Evolutionary conservation across 2,113 vertebrate genomes (phyloP).

Genomic region (Tyto alba): DNA sequence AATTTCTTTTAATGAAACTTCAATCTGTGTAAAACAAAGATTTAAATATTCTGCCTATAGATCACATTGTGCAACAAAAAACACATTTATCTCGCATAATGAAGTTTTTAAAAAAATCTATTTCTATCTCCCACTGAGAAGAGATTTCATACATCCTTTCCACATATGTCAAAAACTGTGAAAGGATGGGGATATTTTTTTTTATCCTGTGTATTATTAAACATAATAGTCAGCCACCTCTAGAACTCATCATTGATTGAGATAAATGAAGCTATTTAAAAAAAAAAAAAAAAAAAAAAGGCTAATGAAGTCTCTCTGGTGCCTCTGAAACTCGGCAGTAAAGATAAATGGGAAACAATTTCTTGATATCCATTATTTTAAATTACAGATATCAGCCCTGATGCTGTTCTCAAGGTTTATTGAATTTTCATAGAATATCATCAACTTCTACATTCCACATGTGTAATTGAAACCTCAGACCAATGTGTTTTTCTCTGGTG

Average conservation of each 20-base stretch:
- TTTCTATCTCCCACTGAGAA: not conserved
- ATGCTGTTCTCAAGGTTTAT: slow-evolving; percentile 74
- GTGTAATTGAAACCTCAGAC: not conserved
- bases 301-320: slow-evolving; percentile 80
- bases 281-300: not conserved
- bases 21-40: not conserved
- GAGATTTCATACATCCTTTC: not conserved
- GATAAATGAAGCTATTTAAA: slow-evolving; percentile 79
- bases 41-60: slow-evolving; percentile 7
- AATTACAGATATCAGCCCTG: slow-evolving; percentile 79
- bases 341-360: slow-evolving; percentile 86
- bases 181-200: not conserved
- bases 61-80: not conserved
- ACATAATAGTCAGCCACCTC: slow-evolving; percentile 74
- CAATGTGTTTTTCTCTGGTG: not conserved
- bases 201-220: slow-evolving; percentile 56
- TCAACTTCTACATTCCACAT: slow-evolving; percentile 30
- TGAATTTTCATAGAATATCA: slow-evolving; percentile 71
- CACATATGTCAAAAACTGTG: not conserved
- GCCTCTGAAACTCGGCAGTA: slow-evolving; percentile 75
- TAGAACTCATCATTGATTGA: slow-evolving; percentile 78
- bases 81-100: not conserved
- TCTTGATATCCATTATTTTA: slow-evolving; percentile 81
- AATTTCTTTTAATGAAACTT: not conserved
- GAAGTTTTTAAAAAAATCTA: not conserved